phyloP scores from a whole-genome alignment of 2,113 vertebrate genomes.

The Leptobrachium ailaonicum region DNA sequence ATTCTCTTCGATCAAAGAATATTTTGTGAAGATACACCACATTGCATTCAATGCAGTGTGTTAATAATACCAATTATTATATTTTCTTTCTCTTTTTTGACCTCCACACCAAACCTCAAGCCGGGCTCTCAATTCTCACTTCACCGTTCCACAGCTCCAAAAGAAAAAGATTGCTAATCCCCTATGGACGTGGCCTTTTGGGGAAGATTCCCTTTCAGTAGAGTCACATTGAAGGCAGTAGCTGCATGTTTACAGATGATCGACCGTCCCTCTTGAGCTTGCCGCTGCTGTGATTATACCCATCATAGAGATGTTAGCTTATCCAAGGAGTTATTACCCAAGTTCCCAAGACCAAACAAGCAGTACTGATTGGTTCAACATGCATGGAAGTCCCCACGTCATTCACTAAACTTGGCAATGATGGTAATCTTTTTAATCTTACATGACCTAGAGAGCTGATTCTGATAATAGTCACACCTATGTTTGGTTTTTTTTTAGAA shows the following conservation, averaged over 20 bases:
- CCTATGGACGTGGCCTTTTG: neutral
- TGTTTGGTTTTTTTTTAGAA: conserved; percentile 55
- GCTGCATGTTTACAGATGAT: conserved; percentile 9
- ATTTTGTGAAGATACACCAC: no score
- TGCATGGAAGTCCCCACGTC: conserved; percentile 53
- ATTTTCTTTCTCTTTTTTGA: no score
- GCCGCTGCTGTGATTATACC: conserved; percentile 38
- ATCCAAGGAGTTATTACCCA: fast-evolving
- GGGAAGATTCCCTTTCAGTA: neutral
- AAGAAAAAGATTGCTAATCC: no score
- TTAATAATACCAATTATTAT: no score
- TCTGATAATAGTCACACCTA: conserved; percentile 58
- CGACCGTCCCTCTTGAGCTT: neutral
- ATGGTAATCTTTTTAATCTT: conserved; percentile 59
- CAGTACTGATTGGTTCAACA: conserved; percentile 63
- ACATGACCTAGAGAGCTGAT: conserved; percentile 59
- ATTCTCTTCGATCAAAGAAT: no score
- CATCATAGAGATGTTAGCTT: conserved; percentile 49
- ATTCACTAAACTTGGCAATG: conserved; percentile 1
- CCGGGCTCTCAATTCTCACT: no score
- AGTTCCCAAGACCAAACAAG: neutral
- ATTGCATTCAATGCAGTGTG: no score
- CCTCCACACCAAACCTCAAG: no score
- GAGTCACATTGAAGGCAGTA: neutral
- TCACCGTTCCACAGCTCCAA: no score